Percentiles rank a stretch among this genome's conserved stretches.
phyloP scores from a whole-genome alignment of 2,888 invertebrate species.

The Doris montereyensis region DNA sequence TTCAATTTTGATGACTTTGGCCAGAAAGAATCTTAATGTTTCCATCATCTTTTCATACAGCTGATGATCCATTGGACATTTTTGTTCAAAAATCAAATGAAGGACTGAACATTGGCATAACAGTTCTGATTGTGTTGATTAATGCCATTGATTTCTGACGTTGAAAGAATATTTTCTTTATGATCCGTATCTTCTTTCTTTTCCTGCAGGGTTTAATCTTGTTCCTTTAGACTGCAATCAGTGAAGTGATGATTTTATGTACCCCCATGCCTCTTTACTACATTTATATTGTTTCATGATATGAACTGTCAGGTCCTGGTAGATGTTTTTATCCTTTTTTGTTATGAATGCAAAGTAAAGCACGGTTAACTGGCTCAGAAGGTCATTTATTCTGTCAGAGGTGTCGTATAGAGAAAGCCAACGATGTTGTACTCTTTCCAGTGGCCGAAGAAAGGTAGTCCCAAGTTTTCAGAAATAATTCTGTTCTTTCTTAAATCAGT shows the following conservation, averaged over 20 bases:
- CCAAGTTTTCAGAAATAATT: background rate
- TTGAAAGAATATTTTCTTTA: too few relatives aligned
- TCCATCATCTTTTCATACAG: too few relatives aligned
- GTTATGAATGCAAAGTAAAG: background rate
- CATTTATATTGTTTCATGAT: background rate
- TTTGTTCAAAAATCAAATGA: background rate
- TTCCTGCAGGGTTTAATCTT: background rate
- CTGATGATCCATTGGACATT: background rate
- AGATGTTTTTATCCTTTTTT: background rate
- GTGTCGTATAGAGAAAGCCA: slow-evolving; percentile 21
- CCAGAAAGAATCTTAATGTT: too few relatives aligned
- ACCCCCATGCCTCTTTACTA: background rate
- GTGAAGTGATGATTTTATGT: background rate
- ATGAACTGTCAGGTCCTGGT: background rate
- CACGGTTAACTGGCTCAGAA: background rate
- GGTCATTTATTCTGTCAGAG: background rate
- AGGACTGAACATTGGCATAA: too few relatives aligned
- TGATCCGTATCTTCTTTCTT: slow-evolving; percentile 5
- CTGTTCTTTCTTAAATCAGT: background rate
- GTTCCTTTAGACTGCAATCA: background rate
- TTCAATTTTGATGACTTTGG: background rate
- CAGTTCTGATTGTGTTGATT: too few relatives aligned
- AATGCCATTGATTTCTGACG: too few relatives aligned
- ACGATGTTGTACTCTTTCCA: background rate
- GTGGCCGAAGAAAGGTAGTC: background rate